Percentiles rank a stretch among this genome's conserved stretches.
phyloP scores from a whole-genome alignment of 2,113 vertebrate genomes.

The Scortum barcoo region DNA sequence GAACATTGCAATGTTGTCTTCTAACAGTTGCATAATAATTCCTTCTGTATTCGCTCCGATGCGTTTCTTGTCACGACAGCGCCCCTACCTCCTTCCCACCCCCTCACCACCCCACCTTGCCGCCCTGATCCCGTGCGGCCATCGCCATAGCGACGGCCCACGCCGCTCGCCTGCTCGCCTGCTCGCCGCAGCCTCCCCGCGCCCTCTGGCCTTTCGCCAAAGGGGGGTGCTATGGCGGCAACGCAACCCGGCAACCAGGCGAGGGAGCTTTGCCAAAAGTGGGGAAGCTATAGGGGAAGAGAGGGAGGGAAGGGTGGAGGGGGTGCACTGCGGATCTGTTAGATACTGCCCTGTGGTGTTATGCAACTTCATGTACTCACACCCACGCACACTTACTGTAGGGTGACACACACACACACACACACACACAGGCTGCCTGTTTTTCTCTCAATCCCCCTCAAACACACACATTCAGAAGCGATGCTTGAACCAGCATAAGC shows the following conservation, averaged over 20 bases:
- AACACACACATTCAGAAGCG: constrained; percentile 12
- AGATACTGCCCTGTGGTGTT: constrained; percentile 72
- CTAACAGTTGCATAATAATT: constrained; percentile 48
- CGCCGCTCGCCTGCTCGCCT: constrained; percentile 44
- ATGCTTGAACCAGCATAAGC: constrained; percentile 60
- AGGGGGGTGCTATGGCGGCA: constrained; percentile 66
- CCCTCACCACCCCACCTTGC: constrained; percentile 9
- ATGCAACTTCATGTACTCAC: constrained; percentile 73
- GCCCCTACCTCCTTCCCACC: constrained; percentile 6
- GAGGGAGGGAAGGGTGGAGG: constrained; percentile 21
- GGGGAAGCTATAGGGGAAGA: constrained; percentile 61
- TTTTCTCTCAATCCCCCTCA: constrained; percentile 11
- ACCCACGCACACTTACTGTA: constrained; percentile 53
- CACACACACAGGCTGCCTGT: constrained; percentile 38
- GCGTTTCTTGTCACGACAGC: constrained; percentile 38
- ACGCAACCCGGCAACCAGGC: constrained; percentile 61
- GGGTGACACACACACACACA: constrained; percentile 58
- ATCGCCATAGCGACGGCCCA: constrained; percentile 60
- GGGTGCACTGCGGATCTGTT: constrained; percentile 75
- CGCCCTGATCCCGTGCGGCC: constrained; percentile 34
- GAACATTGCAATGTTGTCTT: constrained; percentile 25
- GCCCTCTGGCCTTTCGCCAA: constrained; percentile 76
- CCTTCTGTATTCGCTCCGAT: constrained; percentile 35
- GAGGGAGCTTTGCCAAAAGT: constrained; percentile 72
- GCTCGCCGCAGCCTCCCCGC: constrained; percentile 63